Evolutionary conservation across 2,888 invertebrate genomes (phyloP).

Genomic region (Chorisops tibialis): DNA sequence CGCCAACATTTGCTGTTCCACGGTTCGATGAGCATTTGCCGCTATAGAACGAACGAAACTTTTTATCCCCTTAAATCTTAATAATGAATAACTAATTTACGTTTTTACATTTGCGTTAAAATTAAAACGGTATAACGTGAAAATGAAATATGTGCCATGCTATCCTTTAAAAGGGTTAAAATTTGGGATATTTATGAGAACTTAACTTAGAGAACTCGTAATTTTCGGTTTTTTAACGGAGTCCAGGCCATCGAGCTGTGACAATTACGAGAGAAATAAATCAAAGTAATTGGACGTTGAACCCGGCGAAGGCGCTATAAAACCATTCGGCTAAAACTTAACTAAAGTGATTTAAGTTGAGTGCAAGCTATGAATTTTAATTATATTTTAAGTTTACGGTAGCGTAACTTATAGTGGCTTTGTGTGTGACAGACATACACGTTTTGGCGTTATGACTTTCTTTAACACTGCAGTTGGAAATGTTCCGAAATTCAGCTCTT

Average conservation of each 20-base stretch:
- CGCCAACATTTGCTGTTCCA: constrained; percentile 16
- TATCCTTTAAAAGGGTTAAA: background rate
- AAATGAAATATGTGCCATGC: constrained; percentile 14
- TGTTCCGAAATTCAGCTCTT: no score
- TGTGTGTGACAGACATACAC: no score
- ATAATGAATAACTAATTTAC: no score
- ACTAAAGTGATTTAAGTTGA: constrained; percentile 9
- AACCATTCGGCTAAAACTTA: background rate
- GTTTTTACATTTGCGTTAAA: no score
- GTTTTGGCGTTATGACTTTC: no score
- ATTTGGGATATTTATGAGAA: no score
- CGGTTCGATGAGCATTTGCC: constrained; percentile 16
- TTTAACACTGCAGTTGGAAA: no score
- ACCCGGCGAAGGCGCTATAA: background rate
- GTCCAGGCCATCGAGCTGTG: constrained; percentile 23
- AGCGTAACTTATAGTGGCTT: no score
- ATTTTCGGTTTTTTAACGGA: background rate
- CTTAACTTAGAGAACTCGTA: background rate
- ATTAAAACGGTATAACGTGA: constrained; percentile 15
- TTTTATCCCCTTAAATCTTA: no score
- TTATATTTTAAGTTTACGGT: background rate
- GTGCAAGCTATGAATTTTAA: constrained; percentile 20
- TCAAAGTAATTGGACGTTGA: constrained; percentile 25
- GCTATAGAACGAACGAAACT: background rate
- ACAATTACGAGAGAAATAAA: constrained; percentile 18